A percentile compares a stretch with the other conserved stretches of the same genome.
phyloP scores from a whole-genome alignment of 2,888 invertebrate genomes.

The Anthrax anthrax region DNA sequence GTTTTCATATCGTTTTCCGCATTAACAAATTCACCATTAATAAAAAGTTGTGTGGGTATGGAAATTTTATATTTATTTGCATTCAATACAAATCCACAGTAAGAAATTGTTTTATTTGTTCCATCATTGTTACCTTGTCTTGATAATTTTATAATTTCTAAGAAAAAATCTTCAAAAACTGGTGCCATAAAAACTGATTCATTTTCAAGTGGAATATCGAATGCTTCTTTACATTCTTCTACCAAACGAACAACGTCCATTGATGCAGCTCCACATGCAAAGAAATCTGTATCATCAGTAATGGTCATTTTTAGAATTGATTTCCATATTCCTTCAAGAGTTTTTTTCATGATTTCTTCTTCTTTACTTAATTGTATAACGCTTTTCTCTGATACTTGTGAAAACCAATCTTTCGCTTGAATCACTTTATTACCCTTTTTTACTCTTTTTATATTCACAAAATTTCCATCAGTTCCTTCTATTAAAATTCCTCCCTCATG shows the following conservation, averaged over 20 bases:
- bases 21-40: conserved; percentile 79
- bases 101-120: conserved; percentile 40
- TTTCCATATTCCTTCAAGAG: conserved; percentile 60
- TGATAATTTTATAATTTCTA: conserved; percentile 47
- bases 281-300: conserved; percentile 76
- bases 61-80: conserved; percentile 72
- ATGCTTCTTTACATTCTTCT: conserved; percentile 78
- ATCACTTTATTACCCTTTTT: conserved; percentile 71
- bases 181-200: conserved; percentile 90
- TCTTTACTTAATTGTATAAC: conserved; percentile 53
- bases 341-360: conserved; percentile 54
- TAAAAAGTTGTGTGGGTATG: conserved; percentile 83
- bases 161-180: conserved; percentile 66
- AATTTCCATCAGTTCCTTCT: conserved; percentile 63
- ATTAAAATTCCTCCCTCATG: conserved; percentile 69
- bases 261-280: conserved; percentile 87
- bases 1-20: conserved; percentile 50
- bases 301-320: conserved; percentile 66
- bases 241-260: conserved; percentile 89
- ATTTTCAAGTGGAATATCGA: conserved; percentile 64
- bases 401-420: conserved; percentile 60
- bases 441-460: conserved; percentile 60
- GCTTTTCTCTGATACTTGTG: conserved; percentile 37
- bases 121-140: conserved; percentile 45
- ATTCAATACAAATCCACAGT: conserved; percentile 58